Evolutionary conservation across 2,888 invertebrate genomes (phyloP), one percentile per base, ranked within the genome.

Genomic region (Crossocerus cetratus): DNA sequence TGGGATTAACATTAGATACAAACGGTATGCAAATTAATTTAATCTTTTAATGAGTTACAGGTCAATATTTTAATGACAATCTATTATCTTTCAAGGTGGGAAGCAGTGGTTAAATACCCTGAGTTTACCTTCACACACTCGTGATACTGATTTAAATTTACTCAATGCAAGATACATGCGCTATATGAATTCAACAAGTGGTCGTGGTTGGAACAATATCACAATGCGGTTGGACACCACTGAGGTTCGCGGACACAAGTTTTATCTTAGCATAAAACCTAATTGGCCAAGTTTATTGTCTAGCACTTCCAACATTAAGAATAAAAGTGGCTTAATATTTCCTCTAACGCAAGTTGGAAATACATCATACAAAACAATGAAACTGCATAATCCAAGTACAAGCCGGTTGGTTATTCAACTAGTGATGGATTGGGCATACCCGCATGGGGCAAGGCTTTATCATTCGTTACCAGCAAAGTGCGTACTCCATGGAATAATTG

Each of bases 201-300:
- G 89, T 63, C 89, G 90, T 67, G 87, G 87, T 76, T 93, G 93
- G 91, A 92, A 93, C 84, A 96, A 96, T 90, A 90, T 95, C 62
- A 94, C 96, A 21, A 92, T 96, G 86, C 92, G 93, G 74, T 87
- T 97, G 84, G 96, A 96, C 89, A 97, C 97, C 2, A 93, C 93
- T 59, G 94, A 95, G 91, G 92, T 93, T 63, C 90, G 92, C 74
- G 93, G 94, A 72, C 93, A 95, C 87, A 91, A 93, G 86, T 93
- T 95, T 86, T 89, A 93, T 73, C 93, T 94, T 3, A 92, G 93
- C 79, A 94, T 95, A 55, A 93, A 93, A 84, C 92, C 95, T 82
- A 92, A 92, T 66, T 95, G 95, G 95, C 95, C 95, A 13, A 92
- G 91, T 83, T 84, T 93, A 67, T 81, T 92, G 60, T 81, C 84